These are phyloP conservation scores for Alexandromys fortis DNA, from an alignment of 2,113 vertebrate genomes.

Conservation along the genomic window DNA sequence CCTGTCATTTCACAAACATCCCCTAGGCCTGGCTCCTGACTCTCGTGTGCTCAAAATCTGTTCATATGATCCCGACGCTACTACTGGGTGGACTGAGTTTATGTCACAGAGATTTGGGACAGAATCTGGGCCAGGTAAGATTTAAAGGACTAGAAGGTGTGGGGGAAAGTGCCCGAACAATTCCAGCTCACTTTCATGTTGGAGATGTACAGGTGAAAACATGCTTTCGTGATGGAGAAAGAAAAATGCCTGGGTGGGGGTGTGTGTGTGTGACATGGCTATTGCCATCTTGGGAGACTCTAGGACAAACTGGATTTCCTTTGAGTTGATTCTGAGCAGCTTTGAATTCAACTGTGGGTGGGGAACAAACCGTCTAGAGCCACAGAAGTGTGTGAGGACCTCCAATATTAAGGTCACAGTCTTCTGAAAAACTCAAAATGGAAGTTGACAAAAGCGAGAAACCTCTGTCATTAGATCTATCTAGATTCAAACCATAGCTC, in stretches of 20 bases:
- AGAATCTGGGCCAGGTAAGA: background rate
- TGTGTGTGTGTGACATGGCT: background rate
- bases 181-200: background rate
- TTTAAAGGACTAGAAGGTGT: background rate
- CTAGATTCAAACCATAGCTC: background rate
- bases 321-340: background rate
- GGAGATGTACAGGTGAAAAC: background rate
- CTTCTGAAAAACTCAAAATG: background rate
- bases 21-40: background rate
- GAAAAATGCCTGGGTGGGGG: background rate
- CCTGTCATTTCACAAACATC: too few relatives aligned
- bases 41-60: background rate
- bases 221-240: background rate
- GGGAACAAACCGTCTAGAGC: background rate
- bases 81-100: background rate
- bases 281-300: background rate
- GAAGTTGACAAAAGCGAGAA: background rate
- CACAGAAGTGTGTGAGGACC: background rate
- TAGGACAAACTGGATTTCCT: background rate
- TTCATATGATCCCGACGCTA: background rate
- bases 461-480: background rate
- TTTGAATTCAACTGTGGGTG: background rate
- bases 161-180: background rate
- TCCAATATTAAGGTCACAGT: background rate
- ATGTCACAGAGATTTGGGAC: background rate